Evolutionary conservation across 2,888 invertebrate species (phyloP).

Genomic region (Hydrotaea diabolus): DNA sequence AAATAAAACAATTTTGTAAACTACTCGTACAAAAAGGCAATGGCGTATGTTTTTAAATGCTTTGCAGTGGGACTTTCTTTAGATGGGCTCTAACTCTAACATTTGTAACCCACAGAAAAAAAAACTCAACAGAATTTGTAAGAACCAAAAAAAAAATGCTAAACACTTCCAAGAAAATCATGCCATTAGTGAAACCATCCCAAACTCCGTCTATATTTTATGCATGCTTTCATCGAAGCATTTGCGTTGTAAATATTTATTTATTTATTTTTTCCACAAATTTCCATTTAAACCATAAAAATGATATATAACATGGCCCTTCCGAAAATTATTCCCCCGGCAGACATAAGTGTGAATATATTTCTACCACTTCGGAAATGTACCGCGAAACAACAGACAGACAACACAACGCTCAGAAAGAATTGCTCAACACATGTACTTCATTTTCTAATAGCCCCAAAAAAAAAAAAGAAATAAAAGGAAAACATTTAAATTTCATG

Average conservation of each 20-base stretch:
- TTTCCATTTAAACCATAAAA: slow-evolving; percentile 41
- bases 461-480: not conserved
- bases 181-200: not conserved
- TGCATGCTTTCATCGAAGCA: no score
- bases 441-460: slow-evolving; percentile 14
- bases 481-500: slow-evolving; percentile 42
- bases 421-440: slow-evolving; percentile 30
- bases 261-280: not conserved
- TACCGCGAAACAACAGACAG: not conserved
- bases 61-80: no score
- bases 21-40: no score
- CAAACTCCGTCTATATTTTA: not conserved
- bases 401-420: not conserved
- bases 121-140: no score
- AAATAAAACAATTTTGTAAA: no score
- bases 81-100: no score
- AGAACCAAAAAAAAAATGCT: no score
- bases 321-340: not conserved
- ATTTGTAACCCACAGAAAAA: no score
- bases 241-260: not conserved
- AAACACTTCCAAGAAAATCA: not conserved
- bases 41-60: no score
- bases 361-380: no score
- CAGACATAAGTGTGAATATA: slow-evolving; percentile 27
- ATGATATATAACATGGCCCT: slow-evolving; percentile 15